Evolutionary conservation across 2,113 vertebrate species (phyloP).

Genomic region (Aptenodytes forsteri): DNA sequence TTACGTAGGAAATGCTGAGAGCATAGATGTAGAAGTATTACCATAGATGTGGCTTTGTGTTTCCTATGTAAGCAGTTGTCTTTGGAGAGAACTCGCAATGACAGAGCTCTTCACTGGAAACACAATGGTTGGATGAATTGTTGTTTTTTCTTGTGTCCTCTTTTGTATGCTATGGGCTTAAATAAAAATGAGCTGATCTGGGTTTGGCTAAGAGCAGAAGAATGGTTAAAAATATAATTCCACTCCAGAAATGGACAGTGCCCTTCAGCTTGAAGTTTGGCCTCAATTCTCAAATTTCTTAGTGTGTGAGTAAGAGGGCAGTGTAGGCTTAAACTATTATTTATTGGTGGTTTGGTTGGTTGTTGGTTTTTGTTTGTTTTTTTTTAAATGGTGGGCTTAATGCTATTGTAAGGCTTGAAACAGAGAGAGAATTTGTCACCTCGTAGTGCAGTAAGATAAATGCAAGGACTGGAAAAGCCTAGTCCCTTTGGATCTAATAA

Average conservation of each 20-base stretch:
- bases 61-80: not conserved
- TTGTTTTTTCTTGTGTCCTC: not conserved
- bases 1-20: not conserved
- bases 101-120: not conserved
- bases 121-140: not conserved
- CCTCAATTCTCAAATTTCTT: not conserved
- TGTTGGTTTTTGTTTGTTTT: not conserved
- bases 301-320: not conserved
- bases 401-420: not conserved
- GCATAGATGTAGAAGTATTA: not conserved
- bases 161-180: not conserved
- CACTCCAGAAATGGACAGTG: not conserved
- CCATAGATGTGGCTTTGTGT: not conserved
- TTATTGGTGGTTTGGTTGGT: not conserved
- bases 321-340: not conserved
- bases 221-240: not conserved
- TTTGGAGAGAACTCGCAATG: not conserved
- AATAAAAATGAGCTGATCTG: not conserved
- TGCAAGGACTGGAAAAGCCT: not conserved
- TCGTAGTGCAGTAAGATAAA: not conserved
- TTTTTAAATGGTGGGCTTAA: not conserved
- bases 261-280: not conserved
- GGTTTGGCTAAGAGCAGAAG: not conserved
- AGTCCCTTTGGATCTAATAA: not conserved
- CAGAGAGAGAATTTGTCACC: not conserved